Base-by-base conservation (phyloP, 2,113 vertebrate genomes). In the Leptobrachium ailaonicum region DNA sequence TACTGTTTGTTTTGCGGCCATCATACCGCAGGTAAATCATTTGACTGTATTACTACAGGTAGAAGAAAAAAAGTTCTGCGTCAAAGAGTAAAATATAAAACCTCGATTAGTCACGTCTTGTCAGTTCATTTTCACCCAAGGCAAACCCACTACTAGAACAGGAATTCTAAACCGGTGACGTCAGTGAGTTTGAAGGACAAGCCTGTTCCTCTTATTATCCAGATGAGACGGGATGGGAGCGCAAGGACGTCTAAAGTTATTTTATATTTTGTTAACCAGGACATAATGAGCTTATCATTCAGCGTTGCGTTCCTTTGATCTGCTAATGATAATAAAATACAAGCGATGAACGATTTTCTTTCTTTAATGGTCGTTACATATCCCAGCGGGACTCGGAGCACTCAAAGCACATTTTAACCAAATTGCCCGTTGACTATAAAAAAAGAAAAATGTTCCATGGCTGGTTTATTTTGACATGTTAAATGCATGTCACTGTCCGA, bases 41-140 rank as follows among this genome's bases (percentile, higher is more conserved):
- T 32, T 32, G 20, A 32, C 20, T 32, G 20, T 32, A 32, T 32
- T 32, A 32, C 20, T 32, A 32, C 20, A 32, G 20, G 20, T 32
- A 32, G 20, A 32, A 32, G 1, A 32, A 32, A 32, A 32, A 32
- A 32, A 32, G 20, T 32, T 32, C 20, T 32, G 20, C 20, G 20
- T 32, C 20, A 32, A 32, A 32, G 20, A 32, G 20, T 53, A 85
- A 89, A 89, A 89, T 83, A 84, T 85, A 88, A 85, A 81, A 83
- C 79, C 2, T 74, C 82, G 85, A 73, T 89, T 89, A 89, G 83
- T 88, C 84, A 87, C 82, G 84, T 85, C 85, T 89, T 86, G 83
- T 87, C 86, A 85, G 74, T 69, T 75, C 44, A 74, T 91, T 90
- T 89, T 89, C 85, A 91, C 87, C 84, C 85, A 87, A 84, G 86